Percentiles rank a stretch among this genome's conserved stretches.
phyloP scores from a whole-genome alignment of 1,140 invertebrate genomes.

The Magallana angulata region DNA sequence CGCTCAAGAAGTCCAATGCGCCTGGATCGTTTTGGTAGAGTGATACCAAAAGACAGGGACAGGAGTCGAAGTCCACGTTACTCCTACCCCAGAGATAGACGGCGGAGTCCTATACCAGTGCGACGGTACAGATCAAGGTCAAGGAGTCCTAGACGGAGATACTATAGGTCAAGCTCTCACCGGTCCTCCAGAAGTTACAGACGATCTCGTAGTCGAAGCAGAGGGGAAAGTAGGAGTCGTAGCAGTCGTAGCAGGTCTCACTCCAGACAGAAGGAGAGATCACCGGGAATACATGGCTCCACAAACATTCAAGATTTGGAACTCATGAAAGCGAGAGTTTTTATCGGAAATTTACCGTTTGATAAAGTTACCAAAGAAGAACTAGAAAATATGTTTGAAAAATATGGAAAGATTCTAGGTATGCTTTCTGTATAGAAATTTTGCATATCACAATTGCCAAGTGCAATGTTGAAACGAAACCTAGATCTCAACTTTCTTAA shows the following conservation, averaged over 20 bases:
- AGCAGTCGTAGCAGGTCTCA: slow-evolving; percentile 20
- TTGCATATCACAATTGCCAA: not conserved
- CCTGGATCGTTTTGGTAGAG: slow-evolving; percentile 60
- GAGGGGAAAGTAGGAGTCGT: slow-evolving; percentile 43
- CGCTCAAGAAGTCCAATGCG: slow-evolving; percentile 46
- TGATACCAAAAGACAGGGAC: slow-evolving; percentile 52
- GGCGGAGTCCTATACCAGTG: slow-evolving; percentile 28
- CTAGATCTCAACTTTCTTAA: too few relatives aligned
- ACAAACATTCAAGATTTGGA: slow-evolving; percentile 82
- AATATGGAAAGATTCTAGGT: slow-evolving; percentile 84
- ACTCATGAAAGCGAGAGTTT: slow-evolving; percentile 86
- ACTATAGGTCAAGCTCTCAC: slow-evolving; percentile 34
- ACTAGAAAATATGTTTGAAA: slow-evolving; percentile 87
- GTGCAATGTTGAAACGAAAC: too few relatives aligned
- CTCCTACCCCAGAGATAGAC: slow-evolving; percentile 27
- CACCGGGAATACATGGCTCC: slow-evolving; percentile 44
- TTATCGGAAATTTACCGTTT: slow-evolving; percentile 86
- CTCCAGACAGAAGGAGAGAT: slow-evolving; percentile 45
- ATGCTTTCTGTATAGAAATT: slow-evolving; percentile 52
- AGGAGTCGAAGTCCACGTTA: slow-evolving; percentile 33
- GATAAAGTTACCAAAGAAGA: slow-evolving; percentile 85
- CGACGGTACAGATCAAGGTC: slow-evolving; percentile 33
- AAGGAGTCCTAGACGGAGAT: slow-evolving; percentile 7
- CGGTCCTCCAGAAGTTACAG: slow-evolving; percentile 44
- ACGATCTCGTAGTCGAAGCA: slow-evolving; percentile 40